These are phyloP conservation scores for Amphimedon queenslandica DNA, from an alignment of 37 sponge, comb jelly and placozoan genomes.

Conservation along the genomic window DNA sequence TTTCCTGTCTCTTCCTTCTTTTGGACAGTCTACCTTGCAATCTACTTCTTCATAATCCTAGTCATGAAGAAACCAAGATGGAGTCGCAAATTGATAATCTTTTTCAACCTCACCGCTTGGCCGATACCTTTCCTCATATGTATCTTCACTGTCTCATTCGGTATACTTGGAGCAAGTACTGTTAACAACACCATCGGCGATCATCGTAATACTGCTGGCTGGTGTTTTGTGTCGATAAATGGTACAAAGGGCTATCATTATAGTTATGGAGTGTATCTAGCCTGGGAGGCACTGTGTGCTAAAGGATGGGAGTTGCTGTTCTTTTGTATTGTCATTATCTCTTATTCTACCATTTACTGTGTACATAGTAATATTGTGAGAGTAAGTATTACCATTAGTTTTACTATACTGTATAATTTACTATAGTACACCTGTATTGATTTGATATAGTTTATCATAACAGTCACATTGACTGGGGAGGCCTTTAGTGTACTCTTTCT, in stretches of 20 bases:
- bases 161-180: constrained; percentile 29
- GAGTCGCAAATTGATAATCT: constrained; percentile 27
- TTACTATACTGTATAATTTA: too few relatives aligned
- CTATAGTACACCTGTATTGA: too few relatives aligned
- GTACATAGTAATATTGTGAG: too few relatives aligned
- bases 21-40: constrained; percentile 64
- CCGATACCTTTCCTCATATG: constrained; percentile 31
- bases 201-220: constrained; percentile 24
- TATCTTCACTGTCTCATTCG: not conserved
- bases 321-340: too few relatives aligned
- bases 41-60: constrained; percentile 42
- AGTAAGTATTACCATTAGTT: too few relatives aligned
- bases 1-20: constrained; percentile 59
- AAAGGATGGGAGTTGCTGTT: constrained; percentile 28
- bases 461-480: too few relatives aligned
- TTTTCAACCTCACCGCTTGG: constrained; percentile 64
- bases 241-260: not conserved
- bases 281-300: not conserved
- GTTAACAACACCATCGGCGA: not conserved
- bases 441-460: too few relatives aligned
- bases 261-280: constrained; percentile 10
- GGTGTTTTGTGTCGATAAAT: constrained; percentile 45
- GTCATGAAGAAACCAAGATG: constrained; percentile 11
- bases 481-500: too few relatives aligned
- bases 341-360: too few relatives aligned